These are phyloP conservation scores for Plotosus lineatus DNA, from an alignment of 2,113 vertebrate genomes.

Conservation along the genomic window DNA sequence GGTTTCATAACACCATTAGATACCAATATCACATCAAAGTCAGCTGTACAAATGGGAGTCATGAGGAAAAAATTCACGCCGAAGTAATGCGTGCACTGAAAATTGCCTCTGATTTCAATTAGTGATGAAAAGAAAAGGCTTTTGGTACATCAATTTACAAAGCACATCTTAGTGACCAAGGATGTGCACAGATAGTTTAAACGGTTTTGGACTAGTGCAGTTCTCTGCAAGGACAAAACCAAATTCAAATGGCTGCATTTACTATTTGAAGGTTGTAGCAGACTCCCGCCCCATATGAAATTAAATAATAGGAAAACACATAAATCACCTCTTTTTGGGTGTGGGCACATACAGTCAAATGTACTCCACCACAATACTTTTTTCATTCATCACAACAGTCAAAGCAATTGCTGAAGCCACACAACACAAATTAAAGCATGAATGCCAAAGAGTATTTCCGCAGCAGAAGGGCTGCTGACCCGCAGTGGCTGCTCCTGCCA, in stretches of 20 bases:
- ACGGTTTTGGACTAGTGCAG: constrained; percentile 14
- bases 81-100: constrained; percentile 17
- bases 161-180: not conserved
- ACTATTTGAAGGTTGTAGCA: constrained; percentile 63
- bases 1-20: constrained; percentile 31
- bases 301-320: constrained; percentile 80
- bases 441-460: constrained; percentile 67
- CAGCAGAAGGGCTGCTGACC: constrained; percentile 58
- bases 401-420: constrained; percentile 62
- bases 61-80: constrained; percentile 13
- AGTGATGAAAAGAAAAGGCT: not conserved
- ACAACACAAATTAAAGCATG: constrained; percentile 72
- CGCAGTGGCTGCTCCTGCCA: constrained; percentile 44
- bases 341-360: constrained; percentile 73
- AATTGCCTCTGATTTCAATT: constrained; percentile 39
- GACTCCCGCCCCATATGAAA: constrained; percentile 70
- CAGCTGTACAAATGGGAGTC: constrained; percentile 30
- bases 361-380: constrained; percentile 75
- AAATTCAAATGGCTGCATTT: constrained; percentile 36
- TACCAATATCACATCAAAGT: constrained; percentile 41
- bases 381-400: constrained; percentile 82
- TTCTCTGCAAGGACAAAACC: constrained; percentile 15
- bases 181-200: constrained; percentile 45
- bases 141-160: constrained; percentile 6
- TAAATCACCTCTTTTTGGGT: constrained; percentile 76